Conservation (phyloP, 2,113 vertebrate genomes). For the Delphinapterus leucas region DNA sequence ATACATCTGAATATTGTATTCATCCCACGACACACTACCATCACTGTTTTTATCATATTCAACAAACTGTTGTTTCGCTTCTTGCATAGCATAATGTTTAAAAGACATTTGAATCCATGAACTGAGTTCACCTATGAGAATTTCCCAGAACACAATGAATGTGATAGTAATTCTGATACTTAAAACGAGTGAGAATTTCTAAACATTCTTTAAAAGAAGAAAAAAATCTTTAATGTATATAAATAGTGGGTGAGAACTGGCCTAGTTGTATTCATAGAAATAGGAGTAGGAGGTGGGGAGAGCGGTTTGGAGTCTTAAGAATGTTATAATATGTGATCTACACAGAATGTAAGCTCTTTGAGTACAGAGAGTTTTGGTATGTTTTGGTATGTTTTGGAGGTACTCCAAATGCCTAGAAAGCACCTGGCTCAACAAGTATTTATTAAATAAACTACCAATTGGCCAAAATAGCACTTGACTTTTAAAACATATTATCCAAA, state of each 20-base stretch:
- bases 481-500: neutral
- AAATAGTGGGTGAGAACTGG: neutral
- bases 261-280: neutral
- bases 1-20: conserved; percentile 92
- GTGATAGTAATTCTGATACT: neutral
- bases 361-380: neutral
- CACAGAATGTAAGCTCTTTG: neutral
- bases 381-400: neutral
- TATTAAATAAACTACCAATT: neutral
- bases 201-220: neutral
- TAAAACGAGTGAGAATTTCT: neutral
- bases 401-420: neutral
- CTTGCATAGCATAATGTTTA: conserved; percentile 93
- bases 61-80: conserved; percentile 90
- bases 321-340: neutral
- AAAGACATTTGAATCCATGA: conserved; percentile 96
- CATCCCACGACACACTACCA: conserved; percentile 91
- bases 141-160: conserved; percentile 33
- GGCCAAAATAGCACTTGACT: neutral
- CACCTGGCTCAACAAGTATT: neutral
- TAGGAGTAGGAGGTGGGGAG: neutral
- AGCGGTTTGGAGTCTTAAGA: neutral
- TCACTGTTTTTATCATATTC: conserved; percentile 91
- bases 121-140: conserved; percentile 90
- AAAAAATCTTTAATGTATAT: neutral